A percentile compares a stretch with the other conserved stretches of the same genome.
Conservation (phyloP, 2,113 vertebrate species). For the Spheniscus mendiculus region DNA sequence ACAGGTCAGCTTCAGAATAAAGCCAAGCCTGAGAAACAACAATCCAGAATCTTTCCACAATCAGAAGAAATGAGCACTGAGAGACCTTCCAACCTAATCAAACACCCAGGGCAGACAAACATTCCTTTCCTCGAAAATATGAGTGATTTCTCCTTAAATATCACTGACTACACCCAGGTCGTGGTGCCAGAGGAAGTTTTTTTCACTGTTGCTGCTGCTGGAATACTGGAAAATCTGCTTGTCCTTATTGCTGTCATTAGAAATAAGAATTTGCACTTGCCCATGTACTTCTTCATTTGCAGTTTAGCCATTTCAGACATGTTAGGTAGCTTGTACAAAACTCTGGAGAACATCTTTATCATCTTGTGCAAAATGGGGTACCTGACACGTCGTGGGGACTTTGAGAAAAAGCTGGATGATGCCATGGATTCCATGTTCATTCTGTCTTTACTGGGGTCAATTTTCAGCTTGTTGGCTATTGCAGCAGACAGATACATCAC, state of each 20-base stretch:
- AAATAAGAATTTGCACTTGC: constrained; percentile 91
- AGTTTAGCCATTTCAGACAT: constrained; percentile 94
- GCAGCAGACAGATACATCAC: constrained; percentile 93
- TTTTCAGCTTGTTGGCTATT: constrained; percentile 91
- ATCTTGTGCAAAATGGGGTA: constrained; percentile 82
- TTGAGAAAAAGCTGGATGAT: constrained; percentile 84
- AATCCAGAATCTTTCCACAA: background rate
- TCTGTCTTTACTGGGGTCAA: constrained; percentile 89
- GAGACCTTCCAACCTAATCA: constrained; percentile 3
- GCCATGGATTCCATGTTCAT: constrained; percentile 89
- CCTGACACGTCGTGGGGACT: constrained; percentile 72
- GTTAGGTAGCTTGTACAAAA: constrained; percentile 88
- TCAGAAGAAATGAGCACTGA: constrained; percentile 52
- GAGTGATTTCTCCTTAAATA: constrained; percentile 61
- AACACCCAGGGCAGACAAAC: constrained; percentile 33
- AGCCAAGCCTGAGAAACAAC: background rate
- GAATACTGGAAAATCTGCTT: constrained; percentile 89
- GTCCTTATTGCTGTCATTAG: constrained; percentile 86
- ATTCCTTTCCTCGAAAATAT: background rate
- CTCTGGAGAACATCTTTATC: constrained; percentile 88
- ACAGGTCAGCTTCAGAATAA: background rate
- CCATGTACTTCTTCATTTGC: constrained; percentile 96
- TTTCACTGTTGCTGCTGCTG: constrained; percentile 82
- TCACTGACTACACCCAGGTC: constrained; percentile 82
- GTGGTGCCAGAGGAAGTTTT: constrained; percentile 86